phyloP scores from a whole-genome alignment of 1,140 invertebrate genomes.

The Contarinia nasturtii region DNA sequence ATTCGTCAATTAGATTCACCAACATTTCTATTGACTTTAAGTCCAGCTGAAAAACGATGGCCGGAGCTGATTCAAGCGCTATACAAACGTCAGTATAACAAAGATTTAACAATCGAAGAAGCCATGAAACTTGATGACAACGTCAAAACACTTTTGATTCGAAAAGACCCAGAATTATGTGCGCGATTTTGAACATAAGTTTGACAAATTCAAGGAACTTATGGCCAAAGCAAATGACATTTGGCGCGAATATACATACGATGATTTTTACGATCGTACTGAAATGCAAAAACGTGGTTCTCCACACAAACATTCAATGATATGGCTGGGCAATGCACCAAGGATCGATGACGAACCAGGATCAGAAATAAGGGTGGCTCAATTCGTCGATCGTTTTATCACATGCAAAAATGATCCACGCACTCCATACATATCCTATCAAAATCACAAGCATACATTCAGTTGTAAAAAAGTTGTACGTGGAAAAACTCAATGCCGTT shows the following conservation, averaged over 20 bases:
- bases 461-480: too few relatives aligned
- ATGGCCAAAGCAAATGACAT: constrained; percentile 1
- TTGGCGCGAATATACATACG: constrained; percentile 6
- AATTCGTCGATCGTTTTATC: too few relatives aligned
- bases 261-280: constrained; percentile 15
- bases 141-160: constrained; percentile 2
- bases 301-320: constrained; percentile 24
- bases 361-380: too few relatives aligned
- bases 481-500: too few relatives aligned
- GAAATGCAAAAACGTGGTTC: constrained; percentile 26
- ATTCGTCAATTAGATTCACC: constrained; percentile 11
- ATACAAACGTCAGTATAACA: constrained; percentile 1
- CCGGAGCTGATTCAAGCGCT: constrained; percentile 4
- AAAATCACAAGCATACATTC: too few relatives aligned
- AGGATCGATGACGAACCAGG: constrained; percentile 9
- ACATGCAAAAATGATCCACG: too few relatives aligned
- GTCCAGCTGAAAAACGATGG: constrained; percentile 12
- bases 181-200: constrained; percentile 5
- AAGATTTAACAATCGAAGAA: constrained; percentile 2
- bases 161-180: constrained; percentile 3
- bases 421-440: too few relatives aligned
- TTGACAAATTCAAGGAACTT: too few relatives aligned
- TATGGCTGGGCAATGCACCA: constrained; percentile 23
- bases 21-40: constrained; percentile 12
- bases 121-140: not conserved